phyloP scores from a whole-genome alignment of 2,113 vertebrate genomes.

The Lophura nycthemera region DNA sequence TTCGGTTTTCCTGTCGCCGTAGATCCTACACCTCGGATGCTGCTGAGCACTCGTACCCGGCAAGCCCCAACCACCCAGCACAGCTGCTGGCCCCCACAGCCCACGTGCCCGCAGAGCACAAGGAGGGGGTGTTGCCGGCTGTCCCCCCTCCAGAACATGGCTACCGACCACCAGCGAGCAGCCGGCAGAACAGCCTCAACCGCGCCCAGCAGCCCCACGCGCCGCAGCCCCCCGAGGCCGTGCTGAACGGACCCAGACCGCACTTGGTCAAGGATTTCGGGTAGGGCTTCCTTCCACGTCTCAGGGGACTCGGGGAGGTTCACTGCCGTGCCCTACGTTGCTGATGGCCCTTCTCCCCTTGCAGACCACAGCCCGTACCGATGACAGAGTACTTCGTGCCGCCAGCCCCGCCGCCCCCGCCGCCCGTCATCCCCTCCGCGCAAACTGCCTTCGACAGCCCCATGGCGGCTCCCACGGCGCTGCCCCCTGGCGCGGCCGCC shows the following conservation, averaged over 20 bases:
- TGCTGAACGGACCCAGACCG: conserved; percentile 88
- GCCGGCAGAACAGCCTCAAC: conserved; percentile 86
- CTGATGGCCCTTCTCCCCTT: not conserved
- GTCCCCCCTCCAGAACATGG: conserved; percentile 83
- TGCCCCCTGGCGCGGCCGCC: conserved; percentile 42
- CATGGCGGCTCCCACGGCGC: conserved; percentile 49
- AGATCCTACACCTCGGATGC: conserved; percentile 87
- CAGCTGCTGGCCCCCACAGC: conserved; percentile 76
- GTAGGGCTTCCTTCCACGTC: conserved; percentile 27
- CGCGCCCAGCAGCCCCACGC: conserved; percentile 82
- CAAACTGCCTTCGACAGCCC: conserved; percentile 90
- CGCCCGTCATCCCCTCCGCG: conserved; percentile 87
- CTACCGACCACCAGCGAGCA: conserved; percentile 74
- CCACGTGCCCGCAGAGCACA: conserved; percentile 79
- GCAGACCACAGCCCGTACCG: conserved; percentile 82
- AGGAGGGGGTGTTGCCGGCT: conserved; percentile 76
- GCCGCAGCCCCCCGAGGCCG: conserved; percentile 75
- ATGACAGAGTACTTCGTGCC: conserved; percentile 89
- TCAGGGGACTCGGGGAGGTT: fast-evolving
- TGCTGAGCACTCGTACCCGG: conserved; percentile 84
- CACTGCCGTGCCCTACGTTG: fast-evolving
- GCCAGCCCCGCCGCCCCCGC: conserved; percentile 86
- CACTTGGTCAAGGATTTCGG: conserved; percentile 88
- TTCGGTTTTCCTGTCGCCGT: not conserved
- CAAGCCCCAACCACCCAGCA: conserved; percentile 87